Base-by-base conservation (phyloP, 2,888 invertebrate genomes). In the Meteorus cinctellus region DNA sequence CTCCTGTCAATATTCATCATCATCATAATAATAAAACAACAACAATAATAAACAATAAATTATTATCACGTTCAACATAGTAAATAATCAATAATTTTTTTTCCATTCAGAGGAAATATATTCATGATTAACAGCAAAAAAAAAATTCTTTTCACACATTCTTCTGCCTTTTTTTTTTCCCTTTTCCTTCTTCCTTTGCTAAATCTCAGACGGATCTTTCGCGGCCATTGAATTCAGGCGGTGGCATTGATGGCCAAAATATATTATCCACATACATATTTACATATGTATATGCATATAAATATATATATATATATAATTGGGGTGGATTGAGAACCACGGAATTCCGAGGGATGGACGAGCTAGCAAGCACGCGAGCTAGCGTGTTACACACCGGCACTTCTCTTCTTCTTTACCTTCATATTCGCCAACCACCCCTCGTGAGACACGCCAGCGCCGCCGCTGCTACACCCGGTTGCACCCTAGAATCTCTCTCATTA, bases 341-440 rank as follows among this genome's bases (percentile, higher is more conserved):
- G 78, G 84, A 81, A 83, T 83, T 85, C 85, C 85, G 77, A 83
- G 87, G 86, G 87, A 87, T 87, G 87, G 82, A 83, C 84, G 83
- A 85, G 24, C 24, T 24, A 24, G 24, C 24, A 24, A 24, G 84
- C 89, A 89, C 88, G 89, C 89, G 82, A 89, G 82, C 77, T 89
- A 82, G 88, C 89, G 88, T 89, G 89, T 85, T 84, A 82, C 81
- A 78, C 81, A 81, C 81, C 79, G 78, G 81, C 78, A 80, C 79
- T 78, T 80, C 81, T 76, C 82, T 78, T 75, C 80, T 66, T 2
- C 78, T 63, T 66, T 72, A 69, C 75, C 63, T 67, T 75, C 73
- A 78, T 75, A 78, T 77, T 71, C 75, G 77, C 77, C 74, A 79
- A 84, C 83, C n/a, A 55, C 84, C 84, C 84, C 83, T 82, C 81